Percentiles rank a stretch among this genome's conserved stretches.
Conservation (phyloP, 2,888 invertebrate genomes). For the Drosophila picticornis region DNA sequence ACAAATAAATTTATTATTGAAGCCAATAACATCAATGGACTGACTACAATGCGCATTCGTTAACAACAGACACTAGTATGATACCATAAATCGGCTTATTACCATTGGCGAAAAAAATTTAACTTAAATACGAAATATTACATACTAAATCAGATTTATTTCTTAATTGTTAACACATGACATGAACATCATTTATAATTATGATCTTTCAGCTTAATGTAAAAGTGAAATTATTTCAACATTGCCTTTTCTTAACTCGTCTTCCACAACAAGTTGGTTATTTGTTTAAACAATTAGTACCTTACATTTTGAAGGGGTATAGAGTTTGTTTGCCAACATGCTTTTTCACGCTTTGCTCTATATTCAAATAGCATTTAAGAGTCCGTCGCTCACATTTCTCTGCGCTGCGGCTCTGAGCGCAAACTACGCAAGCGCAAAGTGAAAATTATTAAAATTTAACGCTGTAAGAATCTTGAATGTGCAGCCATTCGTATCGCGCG, state of each 20-base stretch:
- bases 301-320: slow-evolving; percentile 19
- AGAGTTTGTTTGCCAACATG: slow-evolving; percentile 24
- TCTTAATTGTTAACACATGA: neutral
- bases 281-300: slow-evolving; percentile 62
- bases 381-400: slow-evolving; percentile 53
- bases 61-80: neutral
- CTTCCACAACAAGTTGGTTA: slow-evolving; percentile 28
- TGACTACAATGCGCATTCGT: neutral
- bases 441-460: slow-evolving; percentile 79
- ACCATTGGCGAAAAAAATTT: neutral
- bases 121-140: neutral
- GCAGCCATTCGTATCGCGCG: slow-evolving; percentile 72
- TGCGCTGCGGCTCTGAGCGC: slow-evolving; percentile 17
- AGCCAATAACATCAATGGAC: neutral
- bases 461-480: slow-evolving; percentile 44
- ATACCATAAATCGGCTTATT: neutral
- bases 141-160: neutral
- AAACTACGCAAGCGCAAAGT: slow-evolving; percentile 43
- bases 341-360: slow-evolving; percentile 76
- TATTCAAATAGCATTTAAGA: slow-evolving; percentile 55
- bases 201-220: slow-evolving; percentile 8
- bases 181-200: neutral
- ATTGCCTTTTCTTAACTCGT: slow-evolving; percentile 27
- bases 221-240: slow-evolving; percentile 65
- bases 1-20: neutral